Conservation (phyloP, 2,113 vertebrate genomes). For the Otolemur garnettii region DNA sequence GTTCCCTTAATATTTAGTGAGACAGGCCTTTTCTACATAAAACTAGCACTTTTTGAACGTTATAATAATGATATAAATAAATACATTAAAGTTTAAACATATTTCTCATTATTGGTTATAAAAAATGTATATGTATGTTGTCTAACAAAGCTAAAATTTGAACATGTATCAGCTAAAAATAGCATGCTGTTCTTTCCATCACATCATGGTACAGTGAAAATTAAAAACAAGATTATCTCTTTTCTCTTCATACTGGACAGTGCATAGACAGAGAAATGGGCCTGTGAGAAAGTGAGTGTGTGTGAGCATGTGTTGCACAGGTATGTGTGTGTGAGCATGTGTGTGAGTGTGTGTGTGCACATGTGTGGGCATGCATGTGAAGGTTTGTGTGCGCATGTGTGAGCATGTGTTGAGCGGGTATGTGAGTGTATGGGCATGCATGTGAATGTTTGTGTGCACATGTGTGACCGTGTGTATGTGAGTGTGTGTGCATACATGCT, state of each 20-base stretch:
- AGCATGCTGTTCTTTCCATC: neutral
- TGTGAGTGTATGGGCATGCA: too few relatives aligned
- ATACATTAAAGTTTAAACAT: neutral
- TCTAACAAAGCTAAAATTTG: neutral
- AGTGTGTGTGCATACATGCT: neutral
- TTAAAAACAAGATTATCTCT: neutral
- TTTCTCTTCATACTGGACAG: neutral
- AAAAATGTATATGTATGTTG: too few relatives aligned
- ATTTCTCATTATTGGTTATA: neutral
- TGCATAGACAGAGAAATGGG: neutral
- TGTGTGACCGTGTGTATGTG: neutral
- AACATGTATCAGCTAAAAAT: neutral
- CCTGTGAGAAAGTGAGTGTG: neutral
- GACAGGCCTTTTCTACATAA: neutral
- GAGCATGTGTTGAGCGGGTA: too few relatives aligned
- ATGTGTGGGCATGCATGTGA: too few relatives aligned
- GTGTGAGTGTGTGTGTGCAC: too few relatives aligned
- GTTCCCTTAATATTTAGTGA: neutral
- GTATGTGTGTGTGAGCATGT: too few relatives aligned
- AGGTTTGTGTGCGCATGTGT: too few relatives aligned
- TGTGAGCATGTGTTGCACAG: too few relatives aligned
- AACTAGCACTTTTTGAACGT: neutral
- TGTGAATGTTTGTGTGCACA: neutral
- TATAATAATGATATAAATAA: neutral
- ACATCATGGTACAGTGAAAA: neutral